A percentile compares a stretch with the other conserved stretches of the same genome.
These are phyloP conservation scores for Calameuta idolon DNA, from an alignment of 2,888 invertebrate species.

Conservation along the genomic window DNA sequence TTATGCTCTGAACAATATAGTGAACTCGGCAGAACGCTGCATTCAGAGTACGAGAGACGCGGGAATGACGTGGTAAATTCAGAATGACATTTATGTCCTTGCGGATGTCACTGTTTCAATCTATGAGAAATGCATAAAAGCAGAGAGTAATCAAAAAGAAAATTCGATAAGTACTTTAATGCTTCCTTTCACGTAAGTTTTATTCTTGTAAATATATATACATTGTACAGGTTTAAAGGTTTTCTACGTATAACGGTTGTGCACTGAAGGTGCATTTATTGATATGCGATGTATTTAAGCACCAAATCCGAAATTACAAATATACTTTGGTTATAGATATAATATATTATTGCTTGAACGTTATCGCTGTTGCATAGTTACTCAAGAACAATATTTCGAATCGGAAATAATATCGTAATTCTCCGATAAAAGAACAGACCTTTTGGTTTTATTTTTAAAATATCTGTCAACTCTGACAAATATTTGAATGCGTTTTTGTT, in stretches of 20 bases:
- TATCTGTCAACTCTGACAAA: no score
- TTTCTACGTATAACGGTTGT: neutral
- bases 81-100: neutral
- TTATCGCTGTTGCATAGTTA: neutral
- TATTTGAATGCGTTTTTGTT: no score
- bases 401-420: no score
- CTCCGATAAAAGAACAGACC: no score
- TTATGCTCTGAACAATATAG: neutral
- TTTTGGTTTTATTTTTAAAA: no score
- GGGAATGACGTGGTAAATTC: neutral
- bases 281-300: neutral
- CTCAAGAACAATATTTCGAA: neutral
- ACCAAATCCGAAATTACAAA: neutral
- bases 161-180: neutral
- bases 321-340: neutral
- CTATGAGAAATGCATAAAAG: neutral
- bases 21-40: neutral
- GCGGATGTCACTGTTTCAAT: neutral
- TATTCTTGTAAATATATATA: neutral
- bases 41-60: neutral
- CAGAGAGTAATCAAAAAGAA: neutral
- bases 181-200: neutral
- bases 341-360: neutral
- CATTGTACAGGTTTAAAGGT: neutral
- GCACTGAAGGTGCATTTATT: neutral